phyloP scores from a whole-genome alignment of 2,797 vertebrate genomes.

The Sebastes oblongus region DNA sequence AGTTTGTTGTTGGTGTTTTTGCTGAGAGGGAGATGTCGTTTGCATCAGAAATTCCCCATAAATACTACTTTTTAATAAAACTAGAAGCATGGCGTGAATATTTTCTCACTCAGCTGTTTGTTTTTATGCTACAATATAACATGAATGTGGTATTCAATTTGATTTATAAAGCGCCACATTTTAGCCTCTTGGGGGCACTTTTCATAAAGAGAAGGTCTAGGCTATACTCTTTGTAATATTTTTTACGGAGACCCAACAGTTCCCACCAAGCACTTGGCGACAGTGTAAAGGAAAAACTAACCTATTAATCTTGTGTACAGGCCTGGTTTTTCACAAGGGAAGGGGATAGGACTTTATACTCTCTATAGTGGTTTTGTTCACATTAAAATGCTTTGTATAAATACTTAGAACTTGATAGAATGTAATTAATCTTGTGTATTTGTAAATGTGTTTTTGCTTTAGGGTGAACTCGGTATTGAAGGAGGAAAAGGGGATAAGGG shows the following conservation, averaged over 20 bases:
- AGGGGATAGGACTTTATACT: not conserved
- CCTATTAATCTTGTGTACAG: not conserved
- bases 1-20: not conserved
- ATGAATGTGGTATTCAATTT: not conserved
- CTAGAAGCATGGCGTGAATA: not conserved
- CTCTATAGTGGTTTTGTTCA: not conserved
- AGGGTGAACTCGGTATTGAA: constrained; percentile 81
- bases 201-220: no score
- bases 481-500: constrained; percentile 90
- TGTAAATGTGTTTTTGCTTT: constrained; percentile 5
- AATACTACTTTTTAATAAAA: not conserved
- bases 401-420: not conserved
- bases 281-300: not conserved
- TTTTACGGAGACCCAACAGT: no score
- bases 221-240: no score
- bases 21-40: not conserved
- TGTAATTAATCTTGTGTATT: not conserved
- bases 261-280: not conserved
- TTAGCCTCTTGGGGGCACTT: no score
- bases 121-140: not conserved
- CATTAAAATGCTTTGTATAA: not conserved
- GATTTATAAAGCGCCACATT: no score
- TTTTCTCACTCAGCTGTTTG: not conserved
- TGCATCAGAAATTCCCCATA: not conserved
- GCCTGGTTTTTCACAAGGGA: not conserved